These are phyloP conservation scores for Aphelinus certus DNA, from an alignment of 1,140 invertebrate species.

Conservation along the genomic window DNA sequence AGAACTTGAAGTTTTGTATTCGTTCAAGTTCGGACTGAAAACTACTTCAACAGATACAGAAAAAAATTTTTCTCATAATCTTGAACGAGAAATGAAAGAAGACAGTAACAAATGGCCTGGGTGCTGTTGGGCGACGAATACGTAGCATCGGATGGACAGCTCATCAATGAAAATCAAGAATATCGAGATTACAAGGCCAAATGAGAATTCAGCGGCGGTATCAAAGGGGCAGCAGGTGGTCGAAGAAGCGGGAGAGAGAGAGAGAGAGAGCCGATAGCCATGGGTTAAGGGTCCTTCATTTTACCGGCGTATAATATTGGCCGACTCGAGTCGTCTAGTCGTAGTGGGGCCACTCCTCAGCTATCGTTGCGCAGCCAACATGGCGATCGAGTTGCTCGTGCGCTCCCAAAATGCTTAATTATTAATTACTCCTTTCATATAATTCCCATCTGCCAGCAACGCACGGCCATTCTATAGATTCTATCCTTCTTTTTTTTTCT, in stretches of 20 bases:
- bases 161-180: slow-evolving; percentile 53
- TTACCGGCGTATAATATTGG: slow-evolving; percentile 35
- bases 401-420: slow-evolving; percentile 36
- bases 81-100: no score
- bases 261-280: slow-evolving; percentile 26
- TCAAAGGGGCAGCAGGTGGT: slow-evolving; percentile 66
- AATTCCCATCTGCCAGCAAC: slow-evolving; percentile 42
- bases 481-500: slow-evolving; percentile 35
- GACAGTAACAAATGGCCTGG: slow-evolving; percentile 15
- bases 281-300: slow-evolving; percentile 47
- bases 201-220: slow-evolving; percentile 58
- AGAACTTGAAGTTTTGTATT: no score
- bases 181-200: slow-evolving; percentile 59
- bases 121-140: slow-evolving; percentile 9
- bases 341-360: slow-evolving; percentile 31
- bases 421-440: slow-evolving; percentile 52
- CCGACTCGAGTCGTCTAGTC: slow-evolving; percentile 21
- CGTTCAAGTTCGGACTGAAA: no score
- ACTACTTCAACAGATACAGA: no score
- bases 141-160: slow-evolving; percentile 33
- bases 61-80: no score
- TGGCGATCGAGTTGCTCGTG: slow-evolving; percentile 37
- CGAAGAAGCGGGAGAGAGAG: slow-evolving; percentile 48
- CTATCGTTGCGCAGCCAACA: slow-evolving; percentile 8
- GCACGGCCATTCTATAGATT: slow-evolving; percentile 32